Evolutionary conservation across 2,888 invertebrate genomes (phyloP).

Genomic region (Archips xylosteana): DNA sequence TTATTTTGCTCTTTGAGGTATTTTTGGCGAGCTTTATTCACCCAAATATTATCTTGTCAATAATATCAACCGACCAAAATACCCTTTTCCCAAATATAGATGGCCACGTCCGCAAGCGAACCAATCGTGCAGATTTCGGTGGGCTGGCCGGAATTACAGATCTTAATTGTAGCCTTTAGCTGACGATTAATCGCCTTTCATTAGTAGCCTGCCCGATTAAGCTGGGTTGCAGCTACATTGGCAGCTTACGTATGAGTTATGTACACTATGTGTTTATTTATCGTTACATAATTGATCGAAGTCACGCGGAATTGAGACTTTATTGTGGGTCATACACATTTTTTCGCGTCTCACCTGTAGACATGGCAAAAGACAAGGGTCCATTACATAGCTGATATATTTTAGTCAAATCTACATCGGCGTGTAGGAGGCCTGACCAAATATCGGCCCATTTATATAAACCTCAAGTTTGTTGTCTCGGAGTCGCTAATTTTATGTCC

Average conservation of each 20-base stretch:
- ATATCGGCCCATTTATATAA: too few relatives aligned
- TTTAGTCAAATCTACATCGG: too few relatives aligned
- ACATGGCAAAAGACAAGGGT: too few relatives aligned
- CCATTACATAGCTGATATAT: too few relatives aligned
- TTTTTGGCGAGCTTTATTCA: neutral
- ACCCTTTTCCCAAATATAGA: neutral
- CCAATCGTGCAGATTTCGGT: slow-evolving; percentile 43
- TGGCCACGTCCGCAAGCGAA: slow-evolving; percentile 13
- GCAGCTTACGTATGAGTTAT: slow-evolving; percentile 39
- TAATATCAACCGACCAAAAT: neutral
- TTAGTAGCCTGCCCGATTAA: slow-evolving; percentile 65
- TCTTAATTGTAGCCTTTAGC: slow-evolving; percentile 70
- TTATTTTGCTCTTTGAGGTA: too few relatives aligned
- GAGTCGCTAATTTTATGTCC: too few relatives aligned
- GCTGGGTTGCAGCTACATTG: slow-evolving; percentile 49
- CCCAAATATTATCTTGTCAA: too few relatives aligned
- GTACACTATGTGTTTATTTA: neutral
- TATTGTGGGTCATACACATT: too few relatives aligned
- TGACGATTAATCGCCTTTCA: slow-evolving; percentile 68
- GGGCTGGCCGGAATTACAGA: slow-evolving; percentile 59
- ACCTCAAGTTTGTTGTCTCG: too few relatives aligned
- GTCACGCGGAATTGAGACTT: neutral
- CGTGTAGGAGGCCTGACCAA: too few relatives aligned
- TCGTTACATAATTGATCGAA: neutral
- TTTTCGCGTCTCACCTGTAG: too few relatives aligned